phyloP scores from a whole-genome alignment of 2,797 vertebrate species.

The Scarus forsteni region DNA sequence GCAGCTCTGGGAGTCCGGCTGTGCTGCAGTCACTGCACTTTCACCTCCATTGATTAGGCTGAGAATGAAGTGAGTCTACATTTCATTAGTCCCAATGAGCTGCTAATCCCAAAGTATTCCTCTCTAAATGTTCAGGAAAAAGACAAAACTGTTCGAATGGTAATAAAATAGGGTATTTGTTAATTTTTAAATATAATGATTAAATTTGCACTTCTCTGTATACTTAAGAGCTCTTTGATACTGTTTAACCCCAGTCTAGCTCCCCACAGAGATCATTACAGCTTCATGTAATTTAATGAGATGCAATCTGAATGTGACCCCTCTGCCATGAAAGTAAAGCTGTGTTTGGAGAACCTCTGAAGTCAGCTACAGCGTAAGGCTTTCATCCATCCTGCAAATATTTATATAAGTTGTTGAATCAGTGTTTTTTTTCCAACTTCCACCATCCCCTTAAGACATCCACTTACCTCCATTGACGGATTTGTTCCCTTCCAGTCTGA shows the following conservation, averaged over 20 bases:
- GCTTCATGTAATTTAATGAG: conserved; percentile 12
- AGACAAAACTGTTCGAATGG: background rate
- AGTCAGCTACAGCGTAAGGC: conserved; percentile 13
- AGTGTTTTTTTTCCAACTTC: background rate
- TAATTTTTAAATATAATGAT: background rate
- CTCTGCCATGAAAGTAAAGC: background rate
- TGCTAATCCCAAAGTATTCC: conserved; percentile 14
- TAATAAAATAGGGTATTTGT: background rate
- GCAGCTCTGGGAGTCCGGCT: conserved; percentile 12
- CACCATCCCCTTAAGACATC: background rate
- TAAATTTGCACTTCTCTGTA: background rate
- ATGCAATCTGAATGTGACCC: conserved; percentile 25
- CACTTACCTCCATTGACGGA: background rate
- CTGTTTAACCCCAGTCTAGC: background rate
- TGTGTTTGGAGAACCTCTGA: conserved; percentile 11
- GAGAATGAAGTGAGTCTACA: conserved; percentile 21
- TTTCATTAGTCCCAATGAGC: conserved; percentile 1
- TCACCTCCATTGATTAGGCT: conserved; percentile 13
- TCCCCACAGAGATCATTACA: conserved; percentile 35
- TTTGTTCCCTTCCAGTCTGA: conserved; percentile 5
- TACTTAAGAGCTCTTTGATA: background rate
- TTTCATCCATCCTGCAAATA: conserved; percentile 11
- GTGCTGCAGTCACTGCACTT: conserved; percentile 8
- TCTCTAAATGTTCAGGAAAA: conserved; percentile 5
- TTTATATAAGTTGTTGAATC: conserved; percentile 20